A percentile compares a stretch with the other conserved stretches of the same genome.
Evolutionary conservation across 2,888 invertebrate genomes (phyloP).

Genomic region (Ophioninae sp.): DNA sequence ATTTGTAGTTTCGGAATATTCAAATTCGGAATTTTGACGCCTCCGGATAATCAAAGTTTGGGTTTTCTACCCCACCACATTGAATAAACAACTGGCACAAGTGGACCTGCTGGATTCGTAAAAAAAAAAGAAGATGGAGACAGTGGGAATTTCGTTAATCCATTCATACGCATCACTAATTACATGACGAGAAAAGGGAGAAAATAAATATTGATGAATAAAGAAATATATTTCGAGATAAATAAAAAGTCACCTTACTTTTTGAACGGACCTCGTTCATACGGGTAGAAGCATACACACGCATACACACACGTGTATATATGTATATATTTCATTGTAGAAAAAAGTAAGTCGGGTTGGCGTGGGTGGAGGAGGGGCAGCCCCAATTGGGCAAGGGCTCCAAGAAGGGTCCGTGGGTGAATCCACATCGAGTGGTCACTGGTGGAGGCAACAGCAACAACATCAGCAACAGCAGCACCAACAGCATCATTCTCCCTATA

Average conservation of each 20-base stretch:
- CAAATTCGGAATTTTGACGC: too few relatives aligned
- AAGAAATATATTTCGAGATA: too few relatives aligned
- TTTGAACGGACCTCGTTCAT: neutral
- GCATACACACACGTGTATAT: neutral
- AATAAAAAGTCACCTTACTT: too few relatives aligned
- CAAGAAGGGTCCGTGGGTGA: constrained; percentile 74
- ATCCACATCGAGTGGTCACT: constrained; percentile 76
- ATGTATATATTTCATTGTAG: constrained; percentile 71
- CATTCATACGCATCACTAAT: neutral
- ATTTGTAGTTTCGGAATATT: too few relatives aligned
- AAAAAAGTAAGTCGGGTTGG: constrained; percentile 80
- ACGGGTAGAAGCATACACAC: neutral
- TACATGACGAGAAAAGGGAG: too few relatives aligned
- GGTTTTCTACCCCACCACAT: too few relatives aligned
- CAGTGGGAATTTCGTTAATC: too few relatives aligned
- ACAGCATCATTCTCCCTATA: constrained; percentile 68
- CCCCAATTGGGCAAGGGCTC: constrained; percentile 76
- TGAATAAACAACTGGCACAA: too few relatives aligned
- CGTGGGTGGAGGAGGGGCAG: constrained; percentile 75
- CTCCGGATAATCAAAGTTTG: too few relatives aligned
- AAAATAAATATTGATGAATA: too few relatives aligned
- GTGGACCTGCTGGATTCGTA: too few relatives aligned
- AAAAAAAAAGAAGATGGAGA: too few relatives aligned
- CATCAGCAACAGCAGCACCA: constrained; percentile 71
- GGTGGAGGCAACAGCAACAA: constrained; percentile 77